Percentiles rank a stretch among this genome's conserved stretches.
Evolutionary conservation across 2,888 invertebrate genomes (phyloP).

Genomic region (Polietes domitor): DNA sequence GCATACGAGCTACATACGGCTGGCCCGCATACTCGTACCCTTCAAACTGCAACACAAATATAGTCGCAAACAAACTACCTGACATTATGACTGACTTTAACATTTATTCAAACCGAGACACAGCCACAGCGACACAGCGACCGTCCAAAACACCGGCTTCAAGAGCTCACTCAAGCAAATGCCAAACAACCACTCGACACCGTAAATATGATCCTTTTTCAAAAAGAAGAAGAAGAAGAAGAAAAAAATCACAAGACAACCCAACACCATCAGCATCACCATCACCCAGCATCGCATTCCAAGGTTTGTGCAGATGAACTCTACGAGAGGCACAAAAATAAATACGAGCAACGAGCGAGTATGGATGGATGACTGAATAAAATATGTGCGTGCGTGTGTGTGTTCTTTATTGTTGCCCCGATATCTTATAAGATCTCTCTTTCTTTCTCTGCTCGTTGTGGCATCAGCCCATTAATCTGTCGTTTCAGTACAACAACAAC

Average conservation of each 20-base stretch:
- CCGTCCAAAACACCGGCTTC: constrained; percentile 40
- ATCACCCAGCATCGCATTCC: neutral
- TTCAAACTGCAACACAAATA: neutral
- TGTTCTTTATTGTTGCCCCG: constrained; percentile 29
- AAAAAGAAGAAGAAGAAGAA: constrained; percentile 9
- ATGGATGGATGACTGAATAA: neutral
- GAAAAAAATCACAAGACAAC: neutral
- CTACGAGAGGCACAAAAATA: neutral
- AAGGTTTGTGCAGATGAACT: constrained; percentile 6
- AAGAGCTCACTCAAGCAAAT: constrained; percentile 50
- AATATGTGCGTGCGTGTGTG: neutral
- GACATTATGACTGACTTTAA: constrained; percentile 65
- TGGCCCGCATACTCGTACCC: neutral
- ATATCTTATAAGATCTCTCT: constrained; percentile 49
- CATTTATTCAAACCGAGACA: constrained; percentile 51
- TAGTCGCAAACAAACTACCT: constrained; percentile 48
- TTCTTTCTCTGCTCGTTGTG: neutral
- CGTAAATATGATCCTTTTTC: constrained; percentile 61
- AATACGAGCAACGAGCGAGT: neutral
- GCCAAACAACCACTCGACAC: constrained; percentile 32
- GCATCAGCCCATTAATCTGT: constrained; percentile 66
- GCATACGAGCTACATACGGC: neutral
- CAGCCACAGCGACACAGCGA: neutral
- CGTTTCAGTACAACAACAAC: constrained; percentile 55
- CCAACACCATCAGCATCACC: neutral